A percentile compares a stretch with the other conserved stretches of the same genome.
Conservation (phyloP, 2,888 invertebrate species). For the Hylaea fasciaria region DNA sequence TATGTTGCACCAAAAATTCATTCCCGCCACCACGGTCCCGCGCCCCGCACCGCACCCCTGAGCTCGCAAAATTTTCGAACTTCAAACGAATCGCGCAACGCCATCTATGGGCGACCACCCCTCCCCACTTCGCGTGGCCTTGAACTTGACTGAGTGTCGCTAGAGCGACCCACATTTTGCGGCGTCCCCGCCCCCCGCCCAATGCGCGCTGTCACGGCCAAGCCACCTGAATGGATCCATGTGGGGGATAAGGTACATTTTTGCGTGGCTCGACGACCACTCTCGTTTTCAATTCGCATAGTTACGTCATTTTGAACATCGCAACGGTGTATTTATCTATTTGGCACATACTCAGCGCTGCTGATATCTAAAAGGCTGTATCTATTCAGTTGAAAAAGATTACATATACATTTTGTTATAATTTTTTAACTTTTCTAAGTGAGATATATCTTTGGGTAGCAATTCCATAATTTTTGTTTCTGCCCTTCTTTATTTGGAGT, state of each 20-base stretch:
- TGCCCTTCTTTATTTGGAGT: neutral
- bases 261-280: slow-evolving; percentile 62
- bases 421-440: slow-evolving; percentile 5
- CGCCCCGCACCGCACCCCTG: slow-evolving; percentile 69
- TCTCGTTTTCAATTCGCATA: slow-evolving; percentile 74
- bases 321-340: slow-evolving; percentile 59
- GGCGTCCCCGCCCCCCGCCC: slow-evolving; percentile 61
- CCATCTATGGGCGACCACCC: slow-evolving; percentile 78
- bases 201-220: slow-evolving; percentile 71
- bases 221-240: slow-evolving; percentile 74
- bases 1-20: slow-evolving; percentile 83
- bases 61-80: slow-evolving; percentile 77
- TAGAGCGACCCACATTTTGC: slow-evolving; percentile 76
- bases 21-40: slow-evolving; percentile 69
- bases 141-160: slow-evolving; percentile 80
- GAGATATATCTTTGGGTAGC: neutral
- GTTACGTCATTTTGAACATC: slow-evolving; percentile 67
- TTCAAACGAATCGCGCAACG: slow-evolving; percentile 74
- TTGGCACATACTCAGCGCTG: slow-evolving; percentile 48
- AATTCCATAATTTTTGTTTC: neutral
- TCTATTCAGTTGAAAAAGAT: slow-evolving; percentile 29
- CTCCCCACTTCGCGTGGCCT: slow-evolving; percentile 73
- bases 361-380: slow-evolving; percentile 35
- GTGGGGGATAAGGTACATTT: slow-evolving; percentile 67
- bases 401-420: slow-evolving; percentile 32